phyloP scores from a whole-genome alignment of 2,888 invertebrate genomes.

The Slavum lentiscoides region DNA sequence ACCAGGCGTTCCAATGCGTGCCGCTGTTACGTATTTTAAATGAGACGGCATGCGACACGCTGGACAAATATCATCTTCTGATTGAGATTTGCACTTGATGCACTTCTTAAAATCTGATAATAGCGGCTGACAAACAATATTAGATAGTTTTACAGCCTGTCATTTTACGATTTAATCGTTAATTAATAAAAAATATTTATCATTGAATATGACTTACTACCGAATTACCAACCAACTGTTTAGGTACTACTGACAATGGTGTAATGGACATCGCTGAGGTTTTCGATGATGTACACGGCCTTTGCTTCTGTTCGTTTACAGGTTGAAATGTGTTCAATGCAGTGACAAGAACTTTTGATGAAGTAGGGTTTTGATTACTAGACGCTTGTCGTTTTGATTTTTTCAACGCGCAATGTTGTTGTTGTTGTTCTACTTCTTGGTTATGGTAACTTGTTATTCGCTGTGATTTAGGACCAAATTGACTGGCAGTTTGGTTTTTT shows the following conservation, averaged over 20 bases:
- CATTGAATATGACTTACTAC: background rate
- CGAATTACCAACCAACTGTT: background rate
- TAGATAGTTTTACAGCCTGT: conserved; percentile 7
- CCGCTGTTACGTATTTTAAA: conserved; percentile 14
- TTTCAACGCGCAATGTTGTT: background rate
- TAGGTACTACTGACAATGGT: background rate
- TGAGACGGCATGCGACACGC: conserved; percentile 16
- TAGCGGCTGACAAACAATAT: background rate
- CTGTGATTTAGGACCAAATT: background rate
- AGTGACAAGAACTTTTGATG: background rate
- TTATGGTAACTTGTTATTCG: background rate
- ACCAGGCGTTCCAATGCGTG: conserved; percentile 21
- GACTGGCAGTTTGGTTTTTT: background rate
- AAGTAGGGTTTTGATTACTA: background rate
- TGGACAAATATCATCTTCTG: conserved; percentile 6
- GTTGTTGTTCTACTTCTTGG: no score
- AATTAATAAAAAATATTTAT: background rate
- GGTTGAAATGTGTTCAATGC: background rate
- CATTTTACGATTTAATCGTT: background rate
- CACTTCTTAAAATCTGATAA: background rate
- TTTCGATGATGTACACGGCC: background rate
- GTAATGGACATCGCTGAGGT: background rate
- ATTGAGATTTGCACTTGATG: background rate
- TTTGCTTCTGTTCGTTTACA: background rate
- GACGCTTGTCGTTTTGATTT: background rate